These are phyloP conservation scores for Eurystomus glaucurus DNA, from an alignment of 2,797 vertebrate species.

Conservation along the genomic window DNA sequence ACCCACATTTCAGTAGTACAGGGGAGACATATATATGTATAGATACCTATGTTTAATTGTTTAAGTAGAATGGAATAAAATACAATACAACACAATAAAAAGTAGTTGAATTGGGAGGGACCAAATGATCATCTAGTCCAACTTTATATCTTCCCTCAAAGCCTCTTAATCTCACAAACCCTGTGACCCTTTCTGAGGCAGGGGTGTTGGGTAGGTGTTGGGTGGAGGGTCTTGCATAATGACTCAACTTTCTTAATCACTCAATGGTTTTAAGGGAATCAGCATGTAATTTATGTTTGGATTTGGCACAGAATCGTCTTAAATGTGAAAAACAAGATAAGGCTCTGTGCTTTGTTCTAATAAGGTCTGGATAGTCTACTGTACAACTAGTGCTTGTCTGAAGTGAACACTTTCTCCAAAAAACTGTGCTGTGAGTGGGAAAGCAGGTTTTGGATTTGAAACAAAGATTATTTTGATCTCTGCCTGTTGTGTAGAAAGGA, in stretches of 20 bases:
- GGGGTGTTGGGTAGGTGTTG: neutral
- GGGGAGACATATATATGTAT: too few relatives aligned
- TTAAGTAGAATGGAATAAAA: neutral
- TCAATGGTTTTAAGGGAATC: neutral
- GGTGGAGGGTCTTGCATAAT: neutral
- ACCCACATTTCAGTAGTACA: neutral
- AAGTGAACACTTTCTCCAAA: neutral
- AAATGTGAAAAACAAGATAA: neutral
- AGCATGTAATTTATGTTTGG: neutral
- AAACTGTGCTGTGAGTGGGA: neutral
- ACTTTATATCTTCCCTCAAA: neutral
- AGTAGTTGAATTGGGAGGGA: neutral
- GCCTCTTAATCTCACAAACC: neutral
- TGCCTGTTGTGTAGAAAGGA: neutral
- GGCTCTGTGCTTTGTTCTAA: neutral
- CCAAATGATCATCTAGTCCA: neutral
- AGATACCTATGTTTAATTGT: neutral
- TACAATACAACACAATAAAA: neutral
- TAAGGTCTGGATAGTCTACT: neutral
- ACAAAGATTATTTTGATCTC: neutral
- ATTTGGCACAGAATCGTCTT: neutral
- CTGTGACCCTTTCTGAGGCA: neutral
- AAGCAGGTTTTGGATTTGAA: neutral
- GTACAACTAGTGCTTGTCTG: neutral
- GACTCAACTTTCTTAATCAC: neutral